Conservation (phyloP, 1,140 invertebrate species). For the Cydia amplana region DNA sequence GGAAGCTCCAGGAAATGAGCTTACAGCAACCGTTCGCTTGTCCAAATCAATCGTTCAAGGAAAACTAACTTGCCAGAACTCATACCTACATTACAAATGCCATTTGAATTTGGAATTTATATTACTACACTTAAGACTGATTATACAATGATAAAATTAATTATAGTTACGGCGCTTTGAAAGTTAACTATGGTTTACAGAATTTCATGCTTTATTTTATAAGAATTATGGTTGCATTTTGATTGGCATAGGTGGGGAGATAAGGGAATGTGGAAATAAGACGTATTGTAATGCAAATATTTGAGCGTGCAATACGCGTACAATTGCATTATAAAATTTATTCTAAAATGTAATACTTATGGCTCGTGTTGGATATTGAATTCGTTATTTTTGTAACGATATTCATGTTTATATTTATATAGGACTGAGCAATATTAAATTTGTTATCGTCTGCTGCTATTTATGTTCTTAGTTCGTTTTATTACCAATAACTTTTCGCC, state of each 20-base stretch:
- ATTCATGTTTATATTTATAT: no score
- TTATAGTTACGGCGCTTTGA: background rate
- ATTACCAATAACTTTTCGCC: no score
- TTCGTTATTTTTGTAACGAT: background rate
- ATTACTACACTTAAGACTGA: background rate
- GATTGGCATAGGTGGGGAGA: background rate
- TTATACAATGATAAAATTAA: background rate
- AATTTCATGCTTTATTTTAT: background rate
- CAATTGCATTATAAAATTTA: background rate
- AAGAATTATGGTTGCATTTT: background rate
- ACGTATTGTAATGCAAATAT: background rate
- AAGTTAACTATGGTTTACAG: background rate
- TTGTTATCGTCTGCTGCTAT: no score
- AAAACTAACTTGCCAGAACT: no score
- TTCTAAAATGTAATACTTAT: background rate
- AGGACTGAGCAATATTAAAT: no score
- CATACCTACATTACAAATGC: background rate
- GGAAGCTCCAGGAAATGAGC: background rate
- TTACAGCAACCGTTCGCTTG: background rate
- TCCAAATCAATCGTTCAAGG: background rate
- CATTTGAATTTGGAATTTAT: background rate
- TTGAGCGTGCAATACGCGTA: background rate
- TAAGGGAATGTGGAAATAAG: background rate
- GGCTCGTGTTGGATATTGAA: background rate
- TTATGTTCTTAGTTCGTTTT: no score